These are phyloP conservation scores for Xestia c-nigrum DNA, from an alignment of 2,888 invertebrate species.

Conservation along the genomic window DNA sequence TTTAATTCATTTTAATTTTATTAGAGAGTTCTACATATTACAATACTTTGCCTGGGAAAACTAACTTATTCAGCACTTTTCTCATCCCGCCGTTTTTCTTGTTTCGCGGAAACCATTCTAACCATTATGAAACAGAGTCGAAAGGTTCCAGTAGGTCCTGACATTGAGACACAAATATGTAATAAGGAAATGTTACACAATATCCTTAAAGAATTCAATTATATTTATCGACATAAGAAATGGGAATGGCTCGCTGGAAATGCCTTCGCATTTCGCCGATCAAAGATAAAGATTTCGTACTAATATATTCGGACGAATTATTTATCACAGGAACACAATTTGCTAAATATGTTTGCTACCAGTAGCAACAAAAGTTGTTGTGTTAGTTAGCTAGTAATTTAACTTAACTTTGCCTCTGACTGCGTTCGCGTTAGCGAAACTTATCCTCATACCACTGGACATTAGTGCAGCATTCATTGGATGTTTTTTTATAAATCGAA, in stretches of 20 bases:
- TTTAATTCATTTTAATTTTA: neutral
- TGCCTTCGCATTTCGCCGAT: constrained; percentile 2
- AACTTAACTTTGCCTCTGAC: neutral
- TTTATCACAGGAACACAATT: neutral
- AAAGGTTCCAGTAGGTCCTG: neutral
- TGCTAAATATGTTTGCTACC: neutral
- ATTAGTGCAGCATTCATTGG: neutral
- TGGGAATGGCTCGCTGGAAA: neutral
- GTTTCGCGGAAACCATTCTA: neutral
- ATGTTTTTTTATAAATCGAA: neutral
- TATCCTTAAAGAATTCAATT: constrained; percentile 24
- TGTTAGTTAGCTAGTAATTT: too few species aligned
- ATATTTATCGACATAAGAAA: neutral
- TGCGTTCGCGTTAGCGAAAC: neutral
- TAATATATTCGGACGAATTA: constrained; percentile 6
- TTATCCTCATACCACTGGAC: neutral
- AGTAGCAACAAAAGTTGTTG: too few species aligned
- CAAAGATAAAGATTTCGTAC: neutral
- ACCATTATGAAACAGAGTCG: neutral
- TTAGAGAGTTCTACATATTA: neutral
- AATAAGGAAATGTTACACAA: constrained; percentile 4
- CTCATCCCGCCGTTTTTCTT: neutral
- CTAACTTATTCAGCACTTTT: neutral
- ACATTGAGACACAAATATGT: neutral
- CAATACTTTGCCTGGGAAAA: neutral